Evolutionary conservation across 2,797 vertebrate species (phyloP), one percentile per base, ranked within the genome.

Genomic region (Jordanella pulchra): DNA sequence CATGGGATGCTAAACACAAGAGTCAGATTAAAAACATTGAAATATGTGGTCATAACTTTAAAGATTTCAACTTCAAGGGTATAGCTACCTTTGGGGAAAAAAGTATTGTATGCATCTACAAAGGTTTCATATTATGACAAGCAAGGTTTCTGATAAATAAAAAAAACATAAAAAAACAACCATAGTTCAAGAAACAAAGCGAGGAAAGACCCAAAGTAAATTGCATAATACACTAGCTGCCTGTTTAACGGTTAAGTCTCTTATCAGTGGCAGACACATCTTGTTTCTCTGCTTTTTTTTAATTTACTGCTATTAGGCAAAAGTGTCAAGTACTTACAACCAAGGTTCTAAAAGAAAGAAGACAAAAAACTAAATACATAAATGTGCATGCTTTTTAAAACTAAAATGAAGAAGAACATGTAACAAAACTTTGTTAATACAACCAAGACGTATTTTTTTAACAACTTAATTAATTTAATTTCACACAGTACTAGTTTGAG

Each of bases 271-370:
- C 23, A 3, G 14, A 5, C 7, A n/a, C 6, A 42, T 25, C 14
- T 64, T 27, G 65, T n/a, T 17, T 79, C 48, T 18, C 17, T 0
- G 60, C 67, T 71, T 71, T 30, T 67, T 28, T 2, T 53, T 73
- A n/a, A 1, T 35, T 55, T 21, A 42, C 25, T 21, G 44, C 9
- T 14, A 9, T 7, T 12, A 7, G 27, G 5, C 50, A n/a, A 28
- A 71, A 15, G 25, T 68, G 47, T 35, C 13, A 67, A 30, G 4
- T 0, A 32, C 13, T 11, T 45, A 44, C 17, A n/a, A 3, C 7
- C n/a, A 30, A 53, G 56, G n/a, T n/a, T n/a, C n/a, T 39, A 39
- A 39, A 7, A 39, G 5, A 42, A 44, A 65, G 30, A 18, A 18
- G n/a, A 6, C 3, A 51, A 17, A 18, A 58, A 58, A 39, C 35